These are phyloP conservation scores for Priocnemis perturbator DNA, from an alignment of 2,888 invertebrate species.

Conservation along the genomic window DNA sequence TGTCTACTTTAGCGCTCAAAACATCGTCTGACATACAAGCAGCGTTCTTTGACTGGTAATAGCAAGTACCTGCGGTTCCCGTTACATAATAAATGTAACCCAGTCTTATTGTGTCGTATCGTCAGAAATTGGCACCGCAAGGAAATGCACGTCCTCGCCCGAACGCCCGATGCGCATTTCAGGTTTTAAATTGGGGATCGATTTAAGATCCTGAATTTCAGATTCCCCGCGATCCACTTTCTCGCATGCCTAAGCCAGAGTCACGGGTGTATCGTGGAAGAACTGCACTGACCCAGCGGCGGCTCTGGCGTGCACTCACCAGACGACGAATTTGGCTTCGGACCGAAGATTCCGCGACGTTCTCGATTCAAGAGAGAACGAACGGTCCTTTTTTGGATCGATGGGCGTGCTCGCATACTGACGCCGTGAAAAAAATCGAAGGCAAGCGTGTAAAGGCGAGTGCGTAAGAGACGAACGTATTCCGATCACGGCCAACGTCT, in stretches of 20 bases:
- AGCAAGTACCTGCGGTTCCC: no score
- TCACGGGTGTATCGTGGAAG: constrained; percentile 58
- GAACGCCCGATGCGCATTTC: no score
- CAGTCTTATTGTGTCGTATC: no score
- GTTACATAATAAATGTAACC: no score
- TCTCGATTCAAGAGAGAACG: constrained; percentile 56
- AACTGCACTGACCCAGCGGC: neutral
- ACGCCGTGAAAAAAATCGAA: constrained; percentile 17
- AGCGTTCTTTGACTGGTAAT: no score
- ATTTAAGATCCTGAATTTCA: constrained; percentile 28
- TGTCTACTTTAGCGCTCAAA: no score
- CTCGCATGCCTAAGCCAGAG: constrained; percentile 57
- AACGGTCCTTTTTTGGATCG: constrained; percentile 53
- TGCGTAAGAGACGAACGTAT: no score
- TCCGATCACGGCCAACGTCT: no score
- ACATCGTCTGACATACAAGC: no score
- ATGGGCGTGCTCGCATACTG: constrained; percentile 24
- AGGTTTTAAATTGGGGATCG: no score
- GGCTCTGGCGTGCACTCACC: neutral
- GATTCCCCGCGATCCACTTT: constrained; percentile 54
- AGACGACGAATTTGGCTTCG: constrained; percentile 48
- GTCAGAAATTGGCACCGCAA: no score
- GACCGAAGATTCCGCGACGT: constrained; percentile 54
- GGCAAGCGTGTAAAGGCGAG: constrained; percentile 13
- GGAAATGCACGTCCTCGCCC: no score